Evolutionary conservation across 2,888 invertebrate species (phyloP), one percentile per base, ranked within the genome.

Genomic region (Sphinx pinastri): DNA sequence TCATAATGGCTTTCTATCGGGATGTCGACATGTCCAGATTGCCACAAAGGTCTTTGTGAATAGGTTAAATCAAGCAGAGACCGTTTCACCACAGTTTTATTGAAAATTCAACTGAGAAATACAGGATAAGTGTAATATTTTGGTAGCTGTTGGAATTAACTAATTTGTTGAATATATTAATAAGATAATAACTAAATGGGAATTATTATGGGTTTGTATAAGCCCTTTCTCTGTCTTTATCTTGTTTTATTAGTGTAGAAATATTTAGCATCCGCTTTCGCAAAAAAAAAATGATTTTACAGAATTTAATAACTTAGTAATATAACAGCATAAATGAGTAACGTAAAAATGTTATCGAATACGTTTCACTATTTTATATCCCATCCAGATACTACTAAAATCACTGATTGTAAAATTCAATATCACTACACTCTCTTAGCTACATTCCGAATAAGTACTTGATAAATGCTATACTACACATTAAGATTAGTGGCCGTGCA

Each of bases 31-130:
- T 68, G 70, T 72, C 68, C 72, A 75, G 71, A 71, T 73, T 70
- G 54, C 68, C 75, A 76, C 76, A 80, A 79, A 80, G 77, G 78
- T 70, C 73, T 72, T 73, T 72, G 71, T 76, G 76, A 78, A 78
- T 72, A 71, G 73, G 78, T 82, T 81, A 76, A 79, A 80, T 79
- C 79, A 81, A 76, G 75, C 76, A 75, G 54, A 54, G 19, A 52
- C 63, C 47, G 54, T 52, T 14, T 60, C 14, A 47, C 72, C 68
- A 55, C 67, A 69, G 57, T 71, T 75, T 73, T 75, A 76, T 76
- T 73, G 72, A 78, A 25, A 76, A 72, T 73, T 74, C 69, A 71
- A 73, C 71, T 71, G 73, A 67, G 73, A 72, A 19, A 16, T 19
- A 7, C 63, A 19, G 63, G 19, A 63, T 63, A 19, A 45, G 60